phyloP scores from a whole-genome alignment of 2,113 vertebrate genomes.

The Lagenorhynchus albirostris region DNA sequence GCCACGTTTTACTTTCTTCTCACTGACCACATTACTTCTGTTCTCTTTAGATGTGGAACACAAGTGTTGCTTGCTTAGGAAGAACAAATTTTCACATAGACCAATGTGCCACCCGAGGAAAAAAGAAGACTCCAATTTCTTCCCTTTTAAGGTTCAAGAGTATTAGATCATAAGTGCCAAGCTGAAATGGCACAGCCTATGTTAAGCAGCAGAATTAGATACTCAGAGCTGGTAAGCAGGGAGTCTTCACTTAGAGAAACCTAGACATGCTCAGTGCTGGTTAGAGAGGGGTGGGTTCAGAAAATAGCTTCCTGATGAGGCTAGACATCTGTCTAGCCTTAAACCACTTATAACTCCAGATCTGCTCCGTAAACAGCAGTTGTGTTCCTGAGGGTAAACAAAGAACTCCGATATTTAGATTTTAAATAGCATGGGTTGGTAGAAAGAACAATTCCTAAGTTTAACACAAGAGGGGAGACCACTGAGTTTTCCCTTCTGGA shows the following conservation, averaged over 20 bases:
- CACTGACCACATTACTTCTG: not conserved
- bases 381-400: not conserved
- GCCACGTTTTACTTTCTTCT: conserved; percentile 26
- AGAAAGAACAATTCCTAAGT: not conserved
- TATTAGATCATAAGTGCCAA: not conserved
- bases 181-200: not conserved
- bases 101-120: accelerated
- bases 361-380: not conserved
- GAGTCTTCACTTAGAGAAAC: not conserved
- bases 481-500: not conserved
- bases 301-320: not conserved
- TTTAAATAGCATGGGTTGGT: not conserved
- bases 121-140: not conserved
- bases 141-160: not conserved
- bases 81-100: not conserved
- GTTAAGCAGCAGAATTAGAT: not conserved
- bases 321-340: too few species aligned
- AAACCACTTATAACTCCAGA: not conserved
- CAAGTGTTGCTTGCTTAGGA: not conserved
- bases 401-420: not conserved
- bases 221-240: accelerated
- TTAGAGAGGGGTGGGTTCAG: not conserved
- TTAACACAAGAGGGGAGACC: not conserved
- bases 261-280: not conserved
- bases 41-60: not conserved